Conservation (phyloP, 2,113 vertebrate species). For the Mellivora capensis region DNA sequence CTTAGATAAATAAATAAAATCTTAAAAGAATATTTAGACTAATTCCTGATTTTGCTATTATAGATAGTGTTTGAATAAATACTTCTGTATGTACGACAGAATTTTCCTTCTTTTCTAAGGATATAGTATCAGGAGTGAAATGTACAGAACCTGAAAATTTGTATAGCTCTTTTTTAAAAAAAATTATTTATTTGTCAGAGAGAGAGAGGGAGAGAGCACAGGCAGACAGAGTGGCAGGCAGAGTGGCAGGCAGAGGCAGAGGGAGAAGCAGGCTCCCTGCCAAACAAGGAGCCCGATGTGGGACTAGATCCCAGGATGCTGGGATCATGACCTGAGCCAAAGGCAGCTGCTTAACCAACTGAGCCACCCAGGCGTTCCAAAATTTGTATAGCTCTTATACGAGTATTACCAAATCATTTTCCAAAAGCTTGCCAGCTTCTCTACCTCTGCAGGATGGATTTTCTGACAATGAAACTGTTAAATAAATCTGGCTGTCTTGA, state of each 20-base stretch:
- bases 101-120: background rate
- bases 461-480: background rate
- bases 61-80: background rate
- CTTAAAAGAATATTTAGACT: background rate
- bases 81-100: background rate
- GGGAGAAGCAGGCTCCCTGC: too few relatives aligned
- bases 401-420: slow-evolving; percentile 4
- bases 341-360: too few relatives aligned
- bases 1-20: background rate
- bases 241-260: too few relatives aligned
- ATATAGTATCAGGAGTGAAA: background rate
- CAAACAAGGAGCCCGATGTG: too few relatives aligned
- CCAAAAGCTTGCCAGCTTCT: background rate
- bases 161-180: background rate
- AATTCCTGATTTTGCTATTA: slow-evolving; percentile 1
- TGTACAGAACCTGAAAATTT: background rate
- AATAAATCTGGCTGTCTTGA: background rate
- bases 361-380: too few relatives aligned
- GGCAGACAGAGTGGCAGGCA: too few relatives aligned
- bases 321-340: too few relatives aligned
- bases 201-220: too few relatives aligned
- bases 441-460: background rate
- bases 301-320: too few relatives aligned
- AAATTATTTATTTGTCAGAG: too few relatives aligned
- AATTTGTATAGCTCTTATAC: background rate